Evolutionary conservation across 2,797 vertebrate genomes (phyloP).

Genomic region (Urocyon cinereoargenteus): DNA sequence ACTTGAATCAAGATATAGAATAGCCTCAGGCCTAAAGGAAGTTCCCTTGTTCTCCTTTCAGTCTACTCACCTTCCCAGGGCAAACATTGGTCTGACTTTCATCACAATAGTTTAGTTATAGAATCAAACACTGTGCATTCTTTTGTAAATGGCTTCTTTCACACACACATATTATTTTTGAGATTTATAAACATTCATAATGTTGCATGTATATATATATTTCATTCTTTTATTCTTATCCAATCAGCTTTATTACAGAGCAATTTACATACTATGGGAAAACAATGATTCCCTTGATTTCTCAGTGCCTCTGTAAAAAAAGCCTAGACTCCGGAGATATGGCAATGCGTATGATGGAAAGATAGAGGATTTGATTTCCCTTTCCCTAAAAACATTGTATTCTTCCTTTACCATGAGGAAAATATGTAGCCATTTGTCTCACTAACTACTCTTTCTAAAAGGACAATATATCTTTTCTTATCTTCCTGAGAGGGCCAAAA

Average conservation of each 20-base stretch:
- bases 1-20: not conserved
- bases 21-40: not conserved
- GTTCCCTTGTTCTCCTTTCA: not conserved
- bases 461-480: not conserved
- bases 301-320: not conserved
- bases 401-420: not conserved
- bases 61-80: too few relatives aligned
- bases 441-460: not conserved
- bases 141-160: not conserved
- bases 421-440: not conserved
- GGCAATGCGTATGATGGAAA: not conserved
- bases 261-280: not conserved
- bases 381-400: not conserved
- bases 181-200: not conserved
- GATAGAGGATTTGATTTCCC: not conserved
- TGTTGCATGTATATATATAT: not conserved
- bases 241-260: not conserved
- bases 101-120: not conserved
- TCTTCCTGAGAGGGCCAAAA: not conserved
- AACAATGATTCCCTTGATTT: not conserved
- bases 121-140: not conserved
- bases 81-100: not conserved
- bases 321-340: not conserved
- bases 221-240: not conserved
- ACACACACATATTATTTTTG: not conserved